These are phyloP conservation scores for Argyrosomus regius DNA, from an alignment of 2,797 vertebrate species.

Conservation along the genomic window DNA sequence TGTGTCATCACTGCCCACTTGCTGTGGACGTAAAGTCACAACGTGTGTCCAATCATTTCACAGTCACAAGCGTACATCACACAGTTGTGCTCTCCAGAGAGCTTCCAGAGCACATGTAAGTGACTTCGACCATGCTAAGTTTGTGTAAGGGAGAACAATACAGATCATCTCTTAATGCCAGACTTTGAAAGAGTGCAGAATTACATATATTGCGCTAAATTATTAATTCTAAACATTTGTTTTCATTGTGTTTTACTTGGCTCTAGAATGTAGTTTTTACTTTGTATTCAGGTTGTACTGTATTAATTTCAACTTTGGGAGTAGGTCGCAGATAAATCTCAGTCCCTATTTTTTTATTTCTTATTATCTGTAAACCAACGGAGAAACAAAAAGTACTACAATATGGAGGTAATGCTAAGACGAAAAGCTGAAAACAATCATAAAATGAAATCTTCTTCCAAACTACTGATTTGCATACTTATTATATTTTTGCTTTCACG, in stretches of 20 bases:
- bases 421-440: not conserved
- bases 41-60: constrained; percentile 15
- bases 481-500: constrained; percentile 5
- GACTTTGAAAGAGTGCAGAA: not conserved
- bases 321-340: not conserved
- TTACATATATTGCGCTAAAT: not conserved
- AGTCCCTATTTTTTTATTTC: not conserved
- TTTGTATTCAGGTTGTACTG: constrained; percentile 1
- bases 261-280: not conserved
- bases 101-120: constrained; percentile 32
- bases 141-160: not conserved
- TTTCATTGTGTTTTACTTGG: not conserved
- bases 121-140: not conserved
- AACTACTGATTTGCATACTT: not conserved
- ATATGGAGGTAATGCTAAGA: not conserved
- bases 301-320: not conserved
- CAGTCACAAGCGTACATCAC: constrained; percentile 7
- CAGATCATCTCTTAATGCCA: not conserved
- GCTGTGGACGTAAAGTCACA: constrained; percentile 3
- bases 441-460: not conserved
- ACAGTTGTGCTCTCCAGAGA: not conserved
- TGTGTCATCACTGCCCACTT: constrained; percentile 13
- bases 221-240: not conserved
- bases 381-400: not conserved
- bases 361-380: not conserved